These are phyloP conservation scores for Polydrusus tereticollis DNA, from an alignment of 2,888 invertebrate species.

Conservation along the genomic window DNA sequence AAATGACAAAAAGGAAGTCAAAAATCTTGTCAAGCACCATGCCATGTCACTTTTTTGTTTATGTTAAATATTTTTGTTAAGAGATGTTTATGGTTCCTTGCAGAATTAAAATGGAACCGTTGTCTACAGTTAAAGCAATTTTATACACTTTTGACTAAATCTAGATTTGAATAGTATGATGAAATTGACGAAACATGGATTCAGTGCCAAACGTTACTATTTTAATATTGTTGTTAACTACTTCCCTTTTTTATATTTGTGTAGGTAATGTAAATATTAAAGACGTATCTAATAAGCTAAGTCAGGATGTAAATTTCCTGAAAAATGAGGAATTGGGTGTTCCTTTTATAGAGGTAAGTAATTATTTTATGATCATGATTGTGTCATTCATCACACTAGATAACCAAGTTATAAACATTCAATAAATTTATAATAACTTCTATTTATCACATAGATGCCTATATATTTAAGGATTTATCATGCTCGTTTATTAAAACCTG, in stretches of 20 bases:
- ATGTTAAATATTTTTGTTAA: slow-evolving; percentile 32
- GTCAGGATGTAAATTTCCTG: slow-evolving; percentile 58
- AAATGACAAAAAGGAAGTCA: background rate
- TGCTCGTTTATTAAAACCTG: too few species aligned
- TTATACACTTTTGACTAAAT: slow-evolving; percentile 18
- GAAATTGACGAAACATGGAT: slow-evolving; percentile 44
- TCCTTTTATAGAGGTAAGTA: slow-evolving; percentile 61
- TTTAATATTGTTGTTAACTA: slow-evolving; percentile 39
- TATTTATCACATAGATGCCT: too few species aligned
- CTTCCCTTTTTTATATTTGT: slow-evolving; percentile 26
- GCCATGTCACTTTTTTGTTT: slow-evolving; percentile 40
- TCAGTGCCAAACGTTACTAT: slow-evolving; percentile 38
- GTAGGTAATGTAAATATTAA: slow-evolving; percentile 53
- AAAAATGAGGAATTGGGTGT: slow-evolving; percentile 63
- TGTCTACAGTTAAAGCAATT: background rate
- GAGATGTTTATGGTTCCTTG: slow-evolving; percentile 24
- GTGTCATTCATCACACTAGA: background rate
- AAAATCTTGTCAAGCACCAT: slow-evolving; percentile 7
- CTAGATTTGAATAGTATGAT: slow-evolving; percentile 29
- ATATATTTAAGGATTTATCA: too few species aligned
- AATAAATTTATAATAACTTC: too few species aligned
- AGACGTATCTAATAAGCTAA: slow-evolving; percentile 56
- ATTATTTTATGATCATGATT: too few species aligned
- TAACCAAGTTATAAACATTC: background rate
- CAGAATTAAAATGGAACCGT: background rate